Conservation (phyloP, 1,140 invertebrate species). For the Aricia agestis region DNA sequence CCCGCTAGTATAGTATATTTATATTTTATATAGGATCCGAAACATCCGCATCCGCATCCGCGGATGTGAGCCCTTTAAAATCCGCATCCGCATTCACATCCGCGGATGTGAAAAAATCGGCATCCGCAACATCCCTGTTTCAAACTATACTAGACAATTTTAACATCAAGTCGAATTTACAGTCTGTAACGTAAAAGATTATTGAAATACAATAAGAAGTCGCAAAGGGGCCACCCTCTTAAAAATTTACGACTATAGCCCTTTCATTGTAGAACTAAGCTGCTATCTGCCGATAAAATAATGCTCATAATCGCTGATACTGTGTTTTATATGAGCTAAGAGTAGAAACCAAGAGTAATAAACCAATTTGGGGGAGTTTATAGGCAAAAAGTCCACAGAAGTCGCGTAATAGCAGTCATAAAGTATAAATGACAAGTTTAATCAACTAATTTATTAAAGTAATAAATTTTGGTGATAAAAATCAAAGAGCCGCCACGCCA, state of each 20-base stretch:
- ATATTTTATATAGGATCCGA: too few relatives aligned
- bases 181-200: neutral
- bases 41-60: too few relatives aligned
- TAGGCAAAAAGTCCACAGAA: neutral
- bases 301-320: neutral
- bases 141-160: too few relatives aligned
- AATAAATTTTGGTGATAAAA: neutral
- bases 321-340: neutral
- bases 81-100: too few relatives aligned
- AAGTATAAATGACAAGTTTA: constrained; percentile 1
- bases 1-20: too few relatives aligned
- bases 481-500: neutral
- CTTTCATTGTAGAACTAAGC: neutral
- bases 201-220: neutral
- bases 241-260: neutral
- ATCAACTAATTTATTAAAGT: constrained; percentile 4
- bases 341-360: neutral
- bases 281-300: neutral
- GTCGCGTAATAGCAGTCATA: neutral
- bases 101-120: too few relatives aligned
- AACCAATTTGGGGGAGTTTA: neutral
- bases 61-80: too few relatives aligned
- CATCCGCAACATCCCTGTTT: too few relatives aligned
- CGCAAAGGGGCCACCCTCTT: neutral
- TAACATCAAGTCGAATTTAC: too few relatives aligned